Evolutionary conservation across 2,797 vertebrate species (phyloP).

Genomic region (Sebastes aleutianus): DNA sequence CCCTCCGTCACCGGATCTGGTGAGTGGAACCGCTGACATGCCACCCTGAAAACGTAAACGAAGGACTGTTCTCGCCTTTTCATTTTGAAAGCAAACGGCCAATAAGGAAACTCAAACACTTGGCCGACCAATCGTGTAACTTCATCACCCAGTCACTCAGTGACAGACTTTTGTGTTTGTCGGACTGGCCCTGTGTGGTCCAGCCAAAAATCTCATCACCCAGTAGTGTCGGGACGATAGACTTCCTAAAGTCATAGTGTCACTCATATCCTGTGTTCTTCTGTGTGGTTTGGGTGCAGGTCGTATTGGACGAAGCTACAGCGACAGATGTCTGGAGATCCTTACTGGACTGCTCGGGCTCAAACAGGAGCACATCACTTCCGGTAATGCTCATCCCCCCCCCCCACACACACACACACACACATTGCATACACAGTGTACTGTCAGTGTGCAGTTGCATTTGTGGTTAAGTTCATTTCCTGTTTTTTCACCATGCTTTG

Average conservation of each 20-base stretch:
- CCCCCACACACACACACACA: background rate
- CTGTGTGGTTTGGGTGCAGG: constrained; percentile 74
- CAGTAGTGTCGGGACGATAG: background rate
- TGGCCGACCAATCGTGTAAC: too few species aligned
- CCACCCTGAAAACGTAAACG: too few species aligned
- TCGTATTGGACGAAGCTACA: constrained; percentile 91
- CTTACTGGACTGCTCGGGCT: constrained; percentile 90
- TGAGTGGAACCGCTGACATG: too few species aligned
- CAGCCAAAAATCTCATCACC: background rate
- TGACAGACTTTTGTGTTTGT: too few species aligned
- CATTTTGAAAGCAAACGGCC: too few species aligned
- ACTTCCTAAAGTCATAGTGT: background rate
- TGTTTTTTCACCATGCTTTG: background rate
- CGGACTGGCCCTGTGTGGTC: too few species aligned
- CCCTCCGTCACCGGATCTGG: too few species aligned
- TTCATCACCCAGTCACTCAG: too few species aligned
- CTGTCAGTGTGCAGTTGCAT: background rate
- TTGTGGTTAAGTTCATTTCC: background rate
- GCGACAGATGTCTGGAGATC: constrained; percentile 89
- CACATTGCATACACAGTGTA: background rate
- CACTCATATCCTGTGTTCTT: background rate
- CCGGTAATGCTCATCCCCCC: constrained; percentile 79
- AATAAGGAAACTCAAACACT: too few species aligned
- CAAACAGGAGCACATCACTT: constrained; percentile 94
- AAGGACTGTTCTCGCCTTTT: too few species aligned